These are phyloP conservation scores for Delphinapterus leucas DNA, from an alignment of 2,113 vertebrate species.

Conservation along the genomic window DNA sequence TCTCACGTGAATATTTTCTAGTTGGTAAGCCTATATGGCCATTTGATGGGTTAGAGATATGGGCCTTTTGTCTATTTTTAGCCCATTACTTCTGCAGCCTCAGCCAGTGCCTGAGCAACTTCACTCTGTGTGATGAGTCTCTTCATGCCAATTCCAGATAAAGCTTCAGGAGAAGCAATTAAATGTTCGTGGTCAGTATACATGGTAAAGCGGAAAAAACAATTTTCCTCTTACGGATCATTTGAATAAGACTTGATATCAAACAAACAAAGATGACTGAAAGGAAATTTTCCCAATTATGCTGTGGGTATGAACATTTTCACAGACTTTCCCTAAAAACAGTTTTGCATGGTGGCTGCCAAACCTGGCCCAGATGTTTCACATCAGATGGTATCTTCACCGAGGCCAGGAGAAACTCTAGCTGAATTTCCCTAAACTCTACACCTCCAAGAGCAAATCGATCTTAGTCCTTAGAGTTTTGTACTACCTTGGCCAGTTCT, in stretches of 20 bases:
- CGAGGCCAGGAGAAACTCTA: background rate
- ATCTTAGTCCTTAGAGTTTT: constrained; percentile 6
- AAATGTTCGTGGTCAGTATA: background rate
- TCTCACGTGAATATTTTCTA: background rate
- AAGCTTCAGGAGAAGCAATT: constrained; percentile 36
- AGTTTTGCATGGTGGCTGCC: background rate
- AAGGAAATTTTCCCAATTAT: constrained; percentile 3
- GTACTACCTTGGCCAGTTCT: constrained; percentile 18
- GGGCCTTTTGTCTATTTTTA: constrained; percentile 26
- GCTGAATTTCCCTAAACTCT: constrained; percentile 10
- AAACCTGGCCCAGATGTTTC: constrained; percentile 49
- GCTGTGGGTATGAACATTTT: constrained; percentile 27
- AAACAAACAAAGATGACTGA: constrained; percentile 21
- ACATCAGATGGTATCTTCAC: background rate
- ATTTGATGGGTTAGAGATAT: constrained; percentile 13
- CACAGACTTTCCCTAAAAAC: background rate
- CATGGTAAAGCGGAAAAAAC: background rate
- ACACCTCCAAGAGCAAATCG: background rate
- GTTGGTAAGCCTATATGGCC: background rate
- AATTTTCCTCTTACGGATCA: background rate
- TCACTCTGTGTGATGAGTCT: background rate
- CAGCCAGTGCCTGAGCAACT: background rate
- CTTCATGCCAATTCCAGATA: constrained; percentile 32
- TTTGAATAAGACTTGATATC: constrained; percentile 44
- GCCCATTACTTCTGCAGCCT: constrained; percentile 35